Evolutionary conservation across 2,797 vertebrate species (phyloP).

Genomic region (Anguilla marmorata): DNA sequence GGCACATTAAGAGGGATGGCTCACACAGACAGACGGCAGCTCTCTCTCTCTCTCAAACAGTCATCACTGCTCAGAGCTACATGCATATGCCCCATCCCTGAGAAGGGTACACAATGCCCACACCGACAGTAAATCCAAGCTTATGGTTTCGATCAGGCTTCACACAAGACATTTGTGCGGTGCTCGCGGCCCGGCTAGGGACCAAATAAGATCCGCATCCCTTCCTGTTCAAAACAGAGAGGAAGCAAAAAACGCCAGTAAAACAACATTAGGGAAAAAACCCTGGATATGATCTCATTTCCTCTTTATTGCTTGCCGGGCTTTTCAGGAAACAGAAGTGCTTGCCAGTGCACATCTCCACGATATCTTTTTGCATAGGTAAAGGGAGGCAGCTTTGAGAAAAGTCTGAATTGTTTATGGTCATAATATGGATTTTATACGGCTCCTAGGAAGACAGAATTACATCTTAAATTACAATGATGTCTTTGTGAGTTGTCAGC

Average conservation of each 20-base stretch:
- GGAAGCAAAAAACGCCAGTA: slow-evolving; percentile 29
- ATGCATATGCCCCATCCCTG: not conserved
- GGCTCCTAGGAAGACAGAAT: slow-evolving; percentile 73
- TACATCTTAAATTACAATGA: slow-evolving; percentile 73
- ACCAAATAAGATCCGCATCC: slow-evolving; percentile 36
- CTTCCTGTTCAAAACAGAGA: slow-evolving; percentile 39
- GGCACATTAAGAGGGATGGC: not conserved
- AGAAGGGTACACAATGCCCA: not conserved
- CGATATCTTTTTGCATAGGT: slow-evolving; percentile 68
- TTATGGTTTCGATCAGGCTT: slow-evolving; percentile 18
- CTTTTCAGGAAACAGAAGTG: slow-evolving; percentile 64
- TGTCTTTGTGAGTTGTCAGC: slow-evolving; percentile 66
- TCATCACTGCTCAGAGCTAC: not conserved
- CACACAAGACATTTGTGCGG: slow-evolving; percentile 8
- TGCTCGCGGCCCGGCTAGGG: slow-evolving; percentile 4
- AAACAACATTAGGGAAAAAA: slow-evolving; percentile 45
- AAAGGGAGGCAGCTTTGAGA: slow-evolving; percentile 55
- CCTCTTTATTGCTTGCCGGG: slow-evolving; percentile 58
- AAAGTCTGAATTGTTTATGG: slow-evolving; percentile 70
- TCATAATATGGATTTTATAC: slow-evolving; percentile 76
- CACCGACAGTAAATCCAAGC: not conserved
- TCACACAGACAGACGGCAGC: not conserved
- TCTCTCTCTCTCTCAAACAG: not conserved
- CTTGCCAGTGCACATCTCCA: slow-evolving; percentile 64
- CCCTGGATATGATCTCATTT: slow-evolving; percentile 50